Evolutionary conservation across 2,888 invertebrate species (phyloP).

Genomic region (Synergus laeviventris): DNA sequence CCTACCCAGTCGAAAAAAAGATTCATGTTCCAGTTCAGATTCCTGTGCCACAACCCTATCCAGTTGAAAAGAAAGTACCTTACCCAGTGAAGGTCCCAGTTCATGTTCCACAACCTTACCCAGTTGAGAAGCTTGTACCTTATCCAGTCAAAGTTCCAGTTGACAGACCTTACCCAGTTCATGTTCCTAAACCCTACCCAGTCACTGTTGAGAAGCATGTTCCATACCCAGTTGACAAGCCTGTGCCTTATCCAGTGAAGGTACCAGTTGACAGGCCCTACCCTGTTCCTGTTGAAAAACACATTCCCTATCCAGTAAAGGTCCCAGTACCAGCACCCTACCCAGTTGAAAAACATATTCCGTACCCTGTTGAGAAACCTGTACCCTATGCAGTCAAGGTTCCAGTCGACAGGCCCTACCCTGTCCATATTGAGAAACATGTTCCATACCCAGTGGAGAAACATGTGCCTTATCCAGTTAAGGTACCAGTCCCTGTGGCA

Average conservation of each 20-base stretch:
- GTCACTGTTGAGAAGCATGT: slow-evolving; percentile 83
- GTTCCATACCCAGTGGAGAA: slow-evolving; percentile 71
- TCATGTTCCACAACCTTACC: slow-evolving; percentile 79
- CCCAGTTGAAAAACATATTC: slow-evolving; percentile 73
- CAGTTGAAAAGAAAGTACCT: slow-evolving; percentile 86
- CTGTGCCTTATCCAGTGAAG: slow-evolving; percentile 77
- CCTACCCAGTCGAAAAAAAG: slow-evolving; percentile 88
- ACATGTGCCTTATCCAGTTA: slow-evolving; percentile 78
- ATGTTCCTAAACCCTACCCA: slow-evolving; percentile 84
- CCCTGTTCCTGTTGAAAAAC: slow-evolving; percentile 78
- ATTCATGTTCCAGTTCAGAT: slow-evolving; percentile 87
- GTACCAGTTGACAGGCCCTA: slow-evolving; percentile 73
- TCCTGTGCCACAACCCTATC: slow-evolving; percentile 84
- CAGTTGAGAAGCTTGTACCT: slow-evolving; percentile 86
- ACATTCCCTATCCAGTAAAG: slow-evolving; percentile 80
- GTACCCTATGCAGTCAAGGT: slow-evolving; percentile 79
- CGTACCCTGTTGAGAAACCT: slow-evolving; percentile 74
- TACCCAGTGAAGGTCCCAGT: slow-evolving; percentile 86
- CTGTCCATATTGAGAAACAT: slow-evolving; percentile 70
- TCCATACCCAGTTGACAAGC: slow-evolving; percentile 80
- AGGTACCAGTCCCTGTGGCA: slow-evolving; percentile 81
- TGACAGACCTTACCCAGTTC: slow-evolving; percentile 80
- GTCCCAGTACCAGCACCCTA: slow-evolving; percentile 81
- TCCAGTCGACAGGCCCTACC: slow-evolving; percentile 79
- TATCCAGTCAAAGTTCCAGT: slow-evolving; percentile 81